phyloP scores from a whole-genome alignment of 1,140 invertebrate genomes.

The Saccostrea glomerata region DNA sequence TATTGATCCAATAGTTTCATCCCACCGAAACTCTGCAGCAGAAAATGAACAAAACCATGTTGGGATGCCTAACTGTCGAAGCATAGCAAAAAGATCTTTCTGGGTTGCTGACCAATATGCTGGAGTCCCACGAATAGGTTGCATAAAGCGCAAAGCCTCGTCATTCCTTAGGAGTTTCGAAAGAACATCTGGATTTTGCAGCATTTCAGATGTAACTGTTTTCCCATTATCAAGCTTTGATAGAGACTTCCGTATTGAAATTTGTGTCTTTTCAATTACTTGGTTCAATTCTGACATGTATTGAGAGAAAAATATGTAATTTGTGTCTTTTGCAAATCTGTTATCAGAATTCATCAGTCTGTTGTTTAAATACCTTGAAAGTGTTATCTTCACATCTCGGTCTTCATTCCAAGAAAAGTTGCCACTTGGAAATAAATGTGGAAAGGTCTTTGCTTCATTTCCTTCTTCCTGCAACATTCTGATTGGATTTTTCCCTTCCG shows the following conservation, averaged over 20 bases:
- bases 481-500: neutral
- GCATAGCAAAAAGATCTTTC: conserved; percentile 64
- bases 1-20: conserved; percentile 47
- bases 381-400: conserved; percentile 5
- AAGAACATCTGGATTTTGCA: conserved; percentile 22
- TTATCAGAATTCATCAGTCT: conserved; percentile 37
- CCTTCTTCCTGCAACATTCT: conserved; percentile 38
- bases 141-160: conserved; percentile 55
- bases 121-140: conserved; percentile 40
- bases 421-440: conserved; percentile 39
- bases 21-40: conserved; percentile 46
- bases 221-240: neutral
- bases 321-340: conserved; percentile 41
- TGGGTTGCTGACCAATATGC: conserved; percentile 43
- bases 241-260: no score
- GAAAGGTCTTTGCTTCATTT: conserved; percentile 43
- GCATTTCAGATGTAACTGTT: conserved; percentile 24
- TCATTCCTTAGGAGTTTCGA: conserved; percentile 44
- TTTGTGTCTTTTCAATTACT: no score
- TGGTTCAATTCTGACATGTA: conserved; percentile 41
- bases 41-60: no score
- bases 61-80: conserved; percentile 52
- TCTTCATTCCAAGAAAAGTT: conserved; percentile 35
- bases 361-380: no score
- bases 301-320: conserved; percentile 46